Conservation (phyloP, 2,113 vertebrate genomes). For the Callocephalon fimbriatum region DNA sequence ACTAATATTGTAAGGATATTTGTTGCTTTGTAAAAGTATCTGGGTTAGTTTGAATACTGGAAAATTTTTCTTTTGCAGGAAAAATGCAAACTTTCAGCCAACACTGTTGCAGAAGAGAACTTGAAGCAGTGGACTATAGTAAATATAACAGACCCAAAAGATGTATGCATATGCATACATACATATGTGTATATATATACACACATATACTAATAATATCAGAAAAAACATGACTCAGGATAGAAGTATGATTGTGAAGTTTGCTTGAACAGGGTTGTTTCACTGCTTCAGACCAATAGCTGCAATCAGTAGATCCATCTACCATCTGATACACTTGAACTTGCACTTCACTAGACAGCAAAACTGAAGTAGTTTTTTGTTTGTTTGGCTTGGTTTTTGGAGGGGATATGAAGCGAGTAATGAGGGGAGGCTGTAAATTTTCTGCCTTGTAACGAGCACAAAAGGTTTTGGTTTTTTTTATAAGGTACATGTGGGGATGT, state of each 20-base stretch:
- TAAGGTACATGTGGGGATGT: not conserved
- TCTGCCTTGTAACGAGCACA: not conserved
- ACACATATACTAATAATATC: not conserved
- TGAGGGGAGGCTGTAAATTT: rapidly evolving
- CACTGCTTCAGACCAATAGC: not conserved
- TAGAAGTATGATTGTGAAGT: not conserved
- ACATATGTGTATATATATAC: too few relatives aligned
- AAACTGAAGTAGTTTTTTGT: rapidly evolving
- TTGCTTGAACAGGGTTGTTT: not conserved
- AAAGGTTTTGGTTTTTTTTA: rapidly evolving
- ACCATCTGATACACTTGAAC: not conserved
- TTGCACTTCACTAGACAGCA: not conserved
- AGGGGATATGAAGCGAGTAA: rapidly evolving
- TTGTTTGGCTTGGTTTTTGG: rapidly evolving
- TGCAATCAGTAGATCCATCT: not conserved
- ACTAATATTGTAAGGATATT: not conserved
- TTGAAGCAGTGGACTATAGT: not conserved
- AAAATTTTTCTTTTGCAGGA: not conserved
- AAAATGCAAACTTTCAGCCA: not conserved
- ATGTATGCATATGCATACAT: not conserved
- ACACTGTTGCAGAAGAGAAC: not conserved
- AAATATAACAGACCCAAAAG: not conserved
- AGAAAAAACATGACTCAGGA: not conserved
- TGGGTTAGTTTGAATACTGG: not conserved
- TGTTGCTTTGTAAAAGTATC: not conserved